Base-by-base conservation (phyloP, 2,888 invertebrate species). In the Elmis aenea region DNA sequence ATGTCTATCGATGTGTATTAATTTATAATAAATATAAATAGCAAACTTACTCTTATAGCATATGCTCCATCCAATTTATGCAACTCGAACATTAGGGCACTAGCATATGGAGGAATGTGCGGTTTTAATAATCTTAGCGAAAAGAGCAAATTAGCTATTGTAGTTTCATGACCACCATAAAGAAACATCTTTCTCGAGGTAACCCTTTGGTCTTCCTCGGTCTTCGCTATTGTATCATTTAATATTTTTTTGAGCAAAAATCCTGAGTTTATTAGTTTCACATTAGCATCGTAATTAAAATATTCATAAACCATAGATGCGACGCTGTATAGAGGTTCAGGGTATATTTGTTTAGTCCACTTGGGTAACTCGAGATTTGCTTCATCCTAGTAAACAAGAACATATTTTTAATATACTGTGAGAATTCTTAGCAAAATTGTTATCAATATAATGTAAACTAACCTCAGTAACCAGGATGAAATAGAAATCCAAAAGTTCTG, bases 261-360 rank as follows among this genome's bases (percentile, higher is more conserved):
- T 13, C 71, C 72, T 13, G 66, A 63, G 27, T 68, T 68, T 4
- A 70, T 58, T 45, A 49, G 52, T 42, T 51, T 64, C 26, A 61
- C 55, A 20, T 38, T 38, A 2, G 45, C 48, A 35, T 61, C 54
- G 42, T 57, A 53, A 54, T 59, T 61, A 30, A 61, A 45, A 24
- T 68, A 52, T 32, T 64, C 58, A 34, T 71, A 69, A 6, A 67
- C 60, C 5, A 66, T 47, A 14, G 59, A 43, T 0, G 62, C 54
- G 16, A 57, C 58, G 3, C 58, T 59, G 11, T 61, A 52, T 6
- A 59, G 44, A 15, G 70, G 61, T 32, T 58, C 33, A 3, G 62
- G 62, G 40, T 60, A 66, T 15, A 70, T 55, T n/a, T 51, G 46
- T 2, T 51, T 38, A 0, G 68, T 61, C 73, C 72, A 73, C 8